Evolutionary conservation across 2,888 invertebrate species (phyloP), one percentile per base, ranked within the genome.

Genomic region (Neoaliturus tenellus): DNA sequence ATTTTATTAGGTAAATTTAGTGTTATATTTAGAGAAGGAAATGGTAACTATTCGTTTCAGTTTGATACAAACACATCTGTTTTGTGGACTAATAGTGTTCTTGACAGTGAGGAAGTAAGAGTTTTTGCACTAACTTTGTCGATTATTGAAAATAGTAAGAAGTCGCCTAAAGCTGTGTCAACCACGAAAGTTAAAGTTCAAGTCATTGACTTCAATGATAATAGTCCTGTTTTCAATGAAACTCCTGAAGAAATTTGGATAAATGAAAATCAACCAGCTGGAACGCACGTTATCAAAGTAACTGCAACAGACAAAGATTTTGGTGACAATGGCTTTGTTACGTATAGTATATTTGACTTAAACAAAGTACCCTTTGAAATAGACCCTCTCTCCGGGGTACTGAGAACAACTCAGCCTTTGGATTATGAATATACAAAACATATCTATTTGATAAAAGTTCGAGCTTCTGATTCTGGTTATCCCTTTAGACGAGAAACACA

Each of bases 391-490:
- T 95, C 96, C 12, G 98, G 98, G 0, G 93, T 95, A 55, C 94
- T 98, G 20, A 94, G 94, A 88, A 97, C 97, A 1, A 95, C 95
- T 2, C 94, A 95, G 83, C 91, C 96, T 2, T 92, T 98, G 62
- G 98, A 98, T 90, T 98, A 95, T 90, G 98, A 98, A 90, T 96
- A 96, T 85, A 97, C 96, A 95, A 93, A 95, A 82, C 92, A 97
- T 41, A 94, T 95, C 87, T 98, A 97, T 90, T 91, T 94, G 35
- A 91, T 98, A 69, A 93, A 95, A 69, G 93, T 99, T 58, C 92
- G 98, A 51, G 98, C 98, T 0, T 96, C 97, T 17, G 99, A 99
- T 91, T 98, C 98, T 97, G 99, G 98, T 0, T 90, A 95, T 80
- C 98, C 98, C 0, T 98, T 96, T 90, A 93, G 98, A 2, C 93